Conservation (phyloP, 2,113 vertebrate genomes). For the Etheostoma spectabile region DNA sequence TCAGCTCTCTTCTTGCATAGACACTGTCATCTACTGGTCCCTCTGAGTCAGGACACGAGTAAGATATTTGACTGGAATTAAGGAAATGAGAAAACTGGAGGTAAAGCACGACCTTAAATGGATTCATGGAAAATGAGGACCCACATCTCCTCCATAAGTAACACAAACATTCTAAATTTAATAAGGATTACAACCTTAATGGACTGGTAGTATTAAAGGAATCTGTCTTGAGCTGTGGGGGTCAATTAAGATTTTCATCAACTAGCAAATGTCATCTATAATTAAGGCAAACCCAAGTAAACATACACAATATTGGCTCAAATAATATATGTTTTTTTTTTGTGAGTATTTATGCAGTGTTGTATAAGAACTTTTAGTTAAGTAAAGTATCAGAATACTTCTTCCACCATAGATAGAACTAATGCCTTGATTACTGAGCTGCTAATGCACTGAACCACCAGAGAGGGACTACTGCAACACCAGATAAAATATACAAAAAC, state of each 20-base stretch:
- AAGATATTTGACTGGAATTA: not conserved
- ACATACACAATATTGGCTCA: not conserved
- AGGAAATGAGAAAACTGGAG: not conserved
- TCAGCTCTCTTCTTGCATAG: not conserved
- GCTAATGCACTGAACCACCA: not conserved
- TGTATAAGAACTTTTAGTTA: too few species aligned
- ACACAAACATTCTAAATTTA: not conserved
- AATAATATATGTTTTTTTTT: not conserved
- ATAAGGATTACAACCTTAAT: not conserved
- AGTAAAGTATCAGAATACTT: too few species aligned
- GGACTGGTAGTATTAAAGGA: not conserved
- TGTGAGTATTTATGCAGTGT: too few species aligned
- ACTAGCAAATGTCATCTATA: not conserved
- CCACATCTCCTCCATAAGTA: not conserved
- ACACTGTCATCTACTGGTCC: conserved; percentile 62
- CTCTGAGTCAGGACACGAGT: conserved; percentile 1
- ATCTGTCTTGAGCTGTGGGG: not conserved
- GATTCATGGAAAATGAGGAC: not conserved
- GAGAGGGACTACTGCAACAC: not conserved
- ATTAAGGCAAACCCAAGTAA: not conserved
- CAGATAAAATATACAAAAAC: too few species aligned
- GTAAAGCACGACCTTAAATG: not conserved
- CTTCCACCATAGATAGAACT: too few species aligned
- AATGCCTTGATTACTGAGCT: too few species aligned
- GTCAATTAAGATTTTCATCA: not conserved